Percentiles rank a stretch among this genome's conserved stretches.
Conservation (phyloP, 2,113 vertebrate species). For the Polypterus bichir region DNA sequence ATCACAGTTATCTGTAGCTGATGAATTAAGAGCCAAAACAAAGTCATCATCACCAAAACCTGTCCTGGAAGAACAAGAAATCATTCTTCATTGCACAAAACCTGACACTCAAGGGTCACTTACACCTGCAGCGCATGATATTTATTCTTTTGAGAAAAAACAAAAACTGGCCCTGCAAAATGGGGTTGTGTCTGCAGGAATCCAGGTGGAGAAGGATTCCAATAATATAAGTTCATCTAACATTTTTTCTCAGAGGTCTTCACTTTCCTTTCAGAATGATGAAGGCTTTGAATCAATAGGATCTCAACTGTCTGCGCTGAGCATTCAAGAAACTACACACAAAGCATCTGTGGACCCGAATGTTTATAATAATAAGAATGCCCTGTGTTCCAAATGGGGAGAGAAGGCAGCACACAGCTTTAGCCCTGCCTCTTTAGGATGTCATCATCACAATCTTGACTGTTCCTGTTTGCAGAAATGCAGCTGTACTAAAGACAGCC, state of each 20-base stretch:
- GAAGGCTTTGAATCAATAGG: slow-evolving; percentile 41
- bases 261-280: slow-evolving; percentile 20
- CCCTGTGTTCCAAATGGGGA: too few species aligned
- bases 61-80: slow-evolving; percentile 27
- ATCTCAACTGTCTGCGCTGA: slow-evolving; percentile 24
- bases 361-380: too few species aligned
- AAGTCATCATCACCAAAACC: neutral
- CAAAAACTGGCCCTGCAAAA: too few species aligned
- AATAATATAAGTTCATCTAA: too few species aligned
- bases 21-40: slow-evolving; percentile 67
- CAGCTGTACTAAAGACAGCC: accelerated
- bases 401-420: slow-evolving; percentile 2
- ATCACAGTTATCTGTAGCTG: slow-evolving; percentile 63
- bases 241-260: neutral
- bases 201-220: too few species aligned
- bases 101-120: neutral
- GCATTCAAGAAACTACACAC: slow-evolving; percentile 24
- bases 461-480: neutral
- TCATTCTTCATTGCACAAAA: accelerated
- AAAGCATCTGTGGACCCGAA: too few species aligned
- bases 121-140: accelerated
- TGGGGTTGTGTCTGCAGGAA: too few species aligned
- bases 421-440: neutral
- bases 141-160: too few species aligned
- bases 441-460: neutral